phyloP scores from a whole-genome alignment of 2,888 invertebrate genomes.

The Tanytarsus gracilentus region DNA sequence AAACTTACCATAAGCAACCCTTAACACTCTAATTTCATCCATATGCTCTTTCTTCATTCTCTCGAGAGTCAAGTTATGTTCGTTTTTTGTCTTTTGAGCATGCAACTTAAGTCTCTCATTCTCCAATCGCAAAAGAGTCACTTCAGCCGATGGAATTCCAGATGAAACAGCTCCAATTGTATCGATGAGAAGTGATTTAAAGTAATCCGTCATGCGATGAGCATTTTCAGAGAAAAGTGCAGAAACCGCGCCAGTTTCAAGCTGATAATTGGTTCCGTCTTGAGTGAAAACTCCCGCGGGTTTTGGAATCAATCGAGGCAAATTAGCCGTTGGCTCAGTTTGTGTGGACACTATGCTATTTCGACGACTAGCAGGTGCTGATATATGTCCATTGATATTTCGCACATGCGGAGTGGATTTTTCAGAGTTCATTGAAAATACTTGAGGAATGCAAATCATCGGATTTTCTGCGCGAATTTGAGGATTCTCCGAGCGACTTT shows the following conservation, averaged over 20 bases:
- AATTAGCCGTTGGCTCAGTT: slow-evolving; percentile 39
- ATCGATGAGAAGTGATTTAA: slow-evolving; percentile 60
- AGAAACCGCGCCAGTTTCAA: slow-evolving; percentile 50
- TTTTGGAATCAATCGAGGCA: slow-evolving; percentile 43
- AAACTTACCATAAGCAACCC: slow-evolving; percentile 55
- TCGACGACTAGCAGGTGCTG: neutral
- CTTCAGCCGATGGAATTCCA: neutral
- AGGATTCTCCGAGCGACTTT: neutral
- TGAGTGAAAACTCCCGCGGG: slow-evolving; percentile 45
- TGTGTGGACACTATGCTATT: no score
- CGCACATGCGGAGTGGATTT: neutral
- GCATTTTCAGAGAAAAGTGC: slow-evolving; percentile 51
- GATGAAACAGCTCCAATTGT: slow-evolving; percentile 57
- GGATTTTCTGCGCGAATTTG: neutral
- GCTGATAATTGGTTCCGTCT: slow-evolving; percentile 44
- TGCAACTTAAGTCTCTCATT: slow-evolving; percentile 7
- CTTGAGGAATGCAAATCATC: slow-evolving; percentile 19
- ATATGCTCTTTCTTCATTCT: slow-evolving; percentile 60
- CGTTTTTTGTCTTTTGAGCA: neutral
- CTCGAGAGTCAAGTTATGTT: slow-evolving; percentile 45
- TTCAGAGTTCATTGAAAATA: neutral
- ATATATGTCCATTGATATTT: neutral
- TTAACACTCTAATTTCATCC: slow-evolving; percentile 63
- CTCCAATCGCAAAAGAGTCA: slow-evolving; percentile 43
- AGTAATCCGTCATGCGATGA: slow-evolving; percentile 57